Base-by-base conservation (phyloP, 2,113 vertebrate genomes). In the Grantiella picta region DNA sequence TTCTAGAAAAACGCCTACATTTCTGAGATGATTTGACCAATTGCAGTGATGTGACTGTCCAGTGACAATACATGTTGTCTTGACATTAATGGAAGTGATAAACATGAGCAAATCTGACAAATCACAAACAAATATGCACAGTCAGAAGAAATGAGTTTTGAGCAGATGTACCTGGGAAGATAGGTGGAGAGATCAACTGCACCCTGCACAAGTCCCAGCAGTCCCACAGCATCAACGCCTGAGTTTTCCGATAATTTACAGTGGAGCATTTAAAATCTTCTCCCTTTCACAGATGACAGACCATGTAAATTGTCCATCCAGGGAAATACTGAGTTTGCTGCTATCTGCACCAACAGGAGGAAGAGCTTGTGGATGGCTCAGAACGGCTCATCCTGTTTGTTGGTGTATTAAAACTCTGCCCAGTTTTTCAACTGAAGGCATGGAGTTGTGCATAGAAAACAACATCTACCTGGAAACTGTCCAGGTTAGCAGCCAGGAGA, bases 401-500 rank as follows among this genome's bases (percentile, higher is more conserved):
- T 36, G 59, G 29, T 7, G 20, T 10, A 7, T 16, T 60, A 61
- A 88, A 82, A 15, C n/a, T 64, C 42, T 42, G 29, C 42, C 35
- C 28, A 6, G 1, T 29, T 45, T 66, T 85, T 69, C 50, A 73
- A 22, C 16, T 6, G 31, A 6, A 57, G 36, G 29, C n/a, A 28
- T 1, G 15, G 60, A 84, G 31, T 1, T 16, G 56, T 28, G 54
- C 25, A 7, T 3, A 5, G 6, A 57, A 13, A 87, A 15, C 40
- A 61, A 27, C 1, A 76, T 22, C 19, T 21, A 15, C 5, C 15
- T 3, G 40, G 59, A 31, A 24, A 17, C 0, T 19, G 21, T 5
- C 35, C 38, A 5, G 2, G 1, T 28, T 5, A 7, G 28, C 0
- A 0, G 47, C 25, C 69, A 38, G 31, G 6, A 0, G 0, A 80